Conservation (phyloP, 2,888 invertebrate species). For the Leucophenga maculata region DNA sequence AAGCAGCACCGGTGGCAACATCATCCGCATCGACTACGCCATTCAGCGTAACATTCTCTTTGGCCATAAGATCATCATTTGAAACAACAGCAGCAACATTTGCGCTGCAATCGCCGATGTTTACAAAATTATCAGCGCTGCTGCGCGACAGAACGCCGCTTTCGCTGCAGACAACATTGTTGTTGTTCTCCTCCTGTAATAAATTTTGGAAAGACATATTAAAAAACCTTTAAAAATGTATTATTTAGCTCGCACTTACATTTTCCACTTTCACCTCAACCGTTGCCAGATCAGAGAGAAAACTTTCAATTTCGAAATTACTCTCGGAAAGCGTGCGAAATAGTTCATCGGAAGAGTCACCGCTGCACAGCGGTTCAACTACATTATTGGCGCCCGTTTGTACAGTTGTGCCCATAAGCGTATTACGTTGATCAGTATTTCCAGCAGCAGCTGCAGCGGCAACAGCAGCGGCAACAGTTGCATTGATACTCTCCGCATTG, state of each 20-base stretch:
- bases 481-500: constrained; percentile 53
- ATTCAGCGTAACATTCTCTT: constrained; percentile 58
- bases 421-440: constrained; percentile 23
- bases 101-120: constrained; percentile 34
- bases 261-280: constrained; percentile 80
- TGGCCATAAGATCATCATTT: constrained; percentile 59
- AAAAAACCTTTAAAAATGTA: constrained; percentile 41
- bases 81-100: constrained; percentile 56
- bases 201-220: constrained; percentile 18
- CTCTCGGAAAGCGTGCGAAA: constrained; percentile 88
- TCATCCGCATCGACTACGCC: constrained; percentile 52
- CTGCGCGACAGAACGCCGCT: constrained; percentile 27
- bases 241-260: constrained; percentile 44
- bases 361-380: constrained; percentile 73
- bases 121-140: constrained; percentile 34
- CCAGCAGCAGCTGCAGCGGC: constrained; percentile 3
- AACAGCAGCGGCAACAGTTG: constrained; percentile 10
- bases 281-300: constrained; percentile 83
- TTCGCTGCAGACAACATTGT: constrained; percentile 50
- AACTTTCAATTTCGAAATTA: constrained; percentile 88
- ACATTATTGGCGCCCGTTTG: constrained; percentile 56
- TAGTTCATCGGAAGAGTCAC: constrained; percentile 82
- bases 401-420: constrained; percentile 23
- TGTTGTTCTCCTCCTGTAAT: constrained; percentile 73
- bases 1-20: constrained; percentile 28